A percentile compares a stretch with the other conserved stretches of the same genome.
phyloP scores from a whole-genome alignment of 2,888 invertebrate genomes.

The Erynnis tages region DNA sequence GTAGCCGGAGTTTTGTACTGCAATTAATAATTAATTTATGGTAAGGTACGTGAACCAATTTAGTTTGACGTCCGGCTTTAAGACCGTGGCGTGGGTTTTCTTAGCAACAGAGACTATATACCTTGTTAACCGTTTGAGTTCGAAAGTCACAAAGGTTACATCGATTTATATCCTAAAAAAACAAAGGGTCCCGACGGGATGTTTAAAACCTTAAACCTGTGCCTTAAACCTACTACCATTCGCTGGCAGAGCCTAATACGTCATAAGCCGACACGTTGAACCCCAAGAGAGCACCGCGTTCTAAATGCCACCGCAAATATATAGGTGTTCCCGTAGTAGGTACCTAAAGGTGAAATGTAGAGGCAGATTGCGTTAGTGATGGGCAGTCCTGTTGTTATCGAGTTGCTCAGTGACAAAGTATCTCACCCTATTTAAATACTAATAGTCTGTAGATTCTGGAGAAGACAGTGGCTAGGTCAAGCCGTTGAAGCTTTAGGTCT shows the following conservation, averaged over 20 bases:
- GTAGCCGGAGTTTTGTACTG: background rate
- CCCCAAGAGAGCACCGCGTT: background rate
- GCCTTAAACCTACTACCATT: background rate
- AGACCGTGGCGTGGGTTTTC: constrained; percentile 2
- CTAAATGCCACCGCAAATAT: constrained; percentile 1
- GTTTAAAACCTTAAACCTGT: no score
- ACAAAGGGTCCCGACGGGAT: no score
- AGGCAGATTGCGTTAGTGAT: no score
- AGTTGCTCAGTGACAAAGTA: no score
- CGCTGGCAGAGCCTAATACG: background rate
- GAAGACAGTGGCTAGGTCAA: no score
- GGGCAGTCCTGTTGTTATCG: background rate
- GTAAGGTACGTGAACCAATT: constrained; percentile 5
- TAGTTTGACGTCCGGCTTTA: background rate
- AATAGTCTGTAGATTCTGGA: no score
- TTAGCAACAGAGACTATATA: no score
- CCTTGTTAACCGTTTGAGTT: no score
- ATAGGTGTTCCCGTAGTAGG: background rate
- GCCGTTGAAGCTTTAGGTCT: no score
- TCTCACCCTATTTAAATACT: no score
- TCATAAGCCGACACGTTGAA: background rate
- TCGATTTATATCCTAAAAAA: no score
- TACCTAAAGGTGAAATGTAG: no score
- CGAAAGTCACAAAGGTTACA: background rate
- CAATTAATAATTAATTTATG: constrained; percentile 1